phyloP scores from a whole-genome alignment of 2,113 vertebrate species.

The Neolamprologus ventralis region DNA sequence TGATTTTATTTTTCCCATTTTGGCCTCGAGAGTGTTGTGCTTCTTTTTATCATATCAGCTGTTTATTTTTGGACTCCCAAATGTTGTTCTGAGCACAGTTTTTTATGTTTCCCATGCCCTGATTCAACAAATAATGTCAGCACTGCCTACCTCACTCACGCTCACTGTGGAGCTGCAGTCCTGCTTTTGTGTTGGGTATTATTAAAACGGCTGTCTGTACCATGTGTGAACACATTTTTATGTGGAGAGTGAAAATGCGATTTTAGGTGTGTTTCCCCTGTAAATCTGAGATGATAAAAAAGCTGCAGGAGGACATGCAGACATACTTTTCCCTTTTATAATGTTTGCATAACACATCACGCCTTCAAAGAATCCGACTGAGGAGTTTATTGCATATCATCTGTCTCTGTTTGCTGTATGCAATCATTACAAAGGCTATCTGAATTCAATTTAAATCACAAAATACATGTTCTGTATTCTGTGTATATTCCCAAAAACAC shows the following conservation, averaged over 20 bases:
- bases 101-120: background rate
- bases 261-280: background rate
- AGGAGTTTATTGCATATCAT: background rate
- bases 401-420: background rate
- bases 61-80: conserved; percentile 19
- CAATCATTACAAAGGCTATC: no score
- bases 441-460: no score
- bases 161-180: background rate
- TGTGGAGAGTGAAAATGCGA: accelerated
- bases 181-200: background rate
- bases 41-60: conserved; percentile 3
- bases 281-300: background rate
- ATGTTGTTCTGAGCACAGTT: background rate
- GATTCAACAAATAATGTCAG: conserved; percentile 13
- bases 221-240: background rate
- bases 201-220: background rate
- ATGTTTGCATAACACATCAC: background rate
- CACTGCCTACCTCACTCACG: background rate
- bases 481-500: accelerated
- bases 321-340: background rate
- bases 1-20: conserved; percentile 9
- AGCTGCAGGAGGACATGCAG: background rate
- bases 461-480: background rate
- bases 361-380: no score
- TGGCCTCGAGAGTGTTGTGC: background rate